Base-by-base conservation (phyloP, 1,140 invertebrate genomes). In the Atta texana region DNA sequence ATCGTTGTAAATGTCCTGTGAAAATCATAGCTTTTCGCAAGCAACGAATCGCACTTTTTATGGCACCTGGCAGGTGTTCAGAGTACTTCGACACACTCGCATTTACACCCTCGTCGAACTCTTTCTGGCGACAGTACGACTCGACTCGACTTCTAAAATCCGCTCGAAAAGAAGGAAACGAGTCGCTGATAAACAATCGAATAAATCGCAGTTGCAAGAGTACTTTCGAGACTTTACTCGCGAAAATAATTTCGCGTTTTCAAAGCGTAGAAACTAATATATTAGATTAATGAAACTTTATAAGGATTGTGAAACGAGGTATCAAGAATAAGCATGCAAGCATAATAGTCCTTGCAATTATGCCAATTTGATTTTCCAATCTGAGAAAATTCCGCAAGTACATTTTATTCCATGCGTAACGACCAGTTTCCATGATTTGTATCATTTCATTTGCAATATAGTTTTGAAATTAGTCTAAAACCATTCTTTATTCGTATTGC, bases 221-320 rank as follows among this genome's bases (percentile, higher is more conserved):
- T 49, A 84, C 14, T 61, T 84, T 61, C 80, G 24, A 21, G 24
- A 1, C 5, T 74, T 75, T 49, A 74, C 8, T 39, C 12, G 68
- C 39, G 39, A 39, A 51, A 78, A 59, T 14, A 8, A 82, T 74
- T 24, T n/a, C 24, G n/a, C n/a, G 21, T 21, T 69, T 14, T 57
- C 64, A 31, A 57, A 69, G 39, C 55, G 44, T n/a, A 69, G 71
- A 61, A 18, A 61, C 68, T 82, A 59, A 82, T 74, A 82, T 74
- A 61, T 84, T 75, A 75, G 55, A 44, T 55, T 68, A 80, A 68
- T 68, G 31, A 80, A 68, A 44, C 28, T 68, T 49, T 57, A 71
- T 34, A n/a, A 81, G 5, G 6, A 24, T 57, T 44, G 12, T 44
- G 18, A 57, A 39, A 72, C 2, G 3, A 81, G 21, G 3, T 51